Conservation (phyloP, 2,888 invertebrate genomes). For the Pterostichus niger region DNA sequence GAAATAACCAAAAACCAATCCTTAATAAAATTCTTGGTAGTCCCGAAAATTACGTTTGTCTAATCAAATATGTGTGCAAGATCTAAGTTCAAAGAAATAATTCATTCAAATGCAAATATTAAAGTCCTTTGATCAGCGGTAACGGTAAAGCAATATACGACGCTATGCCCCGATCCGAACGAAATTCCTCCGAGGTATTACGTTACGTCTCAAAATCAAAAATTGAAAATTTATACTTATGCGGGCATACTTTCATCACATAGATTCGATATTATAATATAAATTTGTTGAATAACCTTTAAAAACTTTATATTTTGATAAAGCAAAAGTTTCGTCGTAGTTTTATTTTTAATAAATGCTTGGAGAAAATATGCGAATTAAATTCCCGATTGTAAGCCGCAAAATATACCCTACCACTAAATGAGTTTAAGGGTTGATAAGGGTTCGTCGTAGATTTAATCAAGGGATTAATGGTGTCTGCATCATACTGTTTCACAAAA, state of each 20-base stretch:
- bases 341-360: background rate
- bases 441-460: slow-evolving; percentile 50
- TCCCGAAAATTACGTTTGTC: slow-evolving; percentile 21
- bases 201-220: background rate
- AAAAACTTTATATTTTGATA: slow-evolving; percentile 27
- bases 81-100: slow-evolving; percentile 45
- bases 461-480: slow-evolving; percentile 41
- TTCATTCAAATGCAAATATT: slow-evolving; percentile 55
- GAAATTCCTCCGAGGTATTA: background rate
- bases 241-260: too few species aligned
- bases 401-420: slow-evolving; percentile 34
- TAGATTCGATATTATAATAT: too few species aligned
- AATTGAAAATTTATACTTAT: slow-evolving; percentile 37
- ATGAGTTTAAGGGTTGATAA: slow-evolving; percentile 53
- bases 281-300: too few species aligned
- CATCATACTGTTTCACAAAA: slow-evolving; percentile 26
- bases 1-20: background rate
- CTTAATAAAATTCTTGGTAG: slow-evolving; percentile 3
- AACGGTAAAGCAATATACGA: slow-evolving; percentile 23
- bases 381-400: slow-evolving; percentile 21
- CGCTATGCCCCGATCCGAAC: background rate
- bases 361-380: slow-evolving; percentile 18
- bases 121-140: slow-evolving; percentile 43
- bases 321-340: background rate
- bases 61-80: slow-evolving; percentile 48